Evolutionary conservation across 2,113 vertebrate genomes (phyloP), one percentile per base, ranked within the genome.

Genomic region (Pongo pygmaeus): DNA sequence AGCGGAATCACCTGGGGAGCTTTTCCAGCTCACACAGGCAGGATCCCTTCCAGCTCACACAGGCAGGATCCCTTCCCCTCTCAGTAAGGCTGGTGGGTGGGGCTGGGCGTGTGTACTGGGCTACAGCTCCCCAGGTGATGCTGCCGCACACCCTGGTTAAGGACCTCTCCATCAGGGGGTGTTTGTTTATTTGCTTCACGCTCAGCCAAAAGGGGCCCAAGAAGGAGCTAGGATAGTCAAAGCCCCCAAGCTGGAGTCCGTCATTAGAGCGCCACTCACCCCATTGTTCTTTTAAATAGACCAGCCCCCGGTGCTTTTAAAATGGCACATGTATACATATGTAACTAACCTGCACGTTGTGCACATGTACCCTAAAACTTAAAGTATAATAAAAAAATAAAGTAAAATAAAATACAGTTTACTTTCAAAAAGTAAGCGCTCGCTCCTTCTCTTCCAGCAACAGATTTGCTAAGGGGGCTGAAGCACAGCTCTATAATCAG

Each of bases 11-110:
- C 67, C n/a, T 11, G 5, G 50, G 52, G 57, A 55, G 67, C 35
- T 75, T 40, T 22, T 10, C 20, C 17, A 30, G 61, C 64, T 43
- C 25, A 0, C 32, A 12, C 17, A 30, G 43, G 25, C 27, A 27
- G 64, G 64, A 1, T 0, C 1, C 2, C 12, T 22, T 10, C 20
- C 17, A 30, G 61, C 64, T 43, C 25, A 0, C 32, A 12, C 17
- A 30, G 43, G 27, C 27, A 30, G 67, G 67, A 1, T 0, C 1
- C 2, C 12, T 17, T 22, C 30, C 13, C 20, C 23, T 57, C 40
- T 7, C 84, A 5, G 43, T 52, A 25, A 9, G 0, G 0, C 14
- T 20, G 4, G n/a, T 14, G 1, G 25, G 8, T n/a, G 23, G 43
- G 35, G 1, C 46, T 27, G 6, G 43, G 27, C 61, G 1, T n/a